phyloP scores from a whole-genome alignment of 1,140 invertebrate species.

The Ylistrum balloti region DNA sequence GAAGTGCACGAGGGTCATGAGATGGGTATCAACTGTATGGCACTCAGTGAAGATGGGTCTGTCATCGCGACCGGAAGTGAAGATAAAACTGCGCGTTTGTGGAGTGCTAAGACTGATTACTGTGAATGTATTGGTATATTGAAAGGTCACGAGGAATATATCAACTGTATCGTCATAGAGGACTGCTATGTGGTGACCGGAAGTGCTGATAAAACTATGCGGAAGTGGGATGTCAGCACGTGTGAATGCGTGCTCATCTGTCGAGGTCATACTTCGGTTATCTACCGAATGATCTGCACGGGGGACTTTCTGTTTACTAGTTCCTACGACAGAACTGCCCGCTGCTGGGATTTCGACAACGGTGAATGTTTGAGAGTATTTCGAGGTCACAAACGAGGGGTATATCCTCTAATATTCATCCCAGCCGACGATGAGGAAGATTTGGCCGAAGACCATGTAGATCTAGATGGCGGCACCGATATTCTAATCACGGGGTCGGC shows the following conservation, averaged over 20 bases:
- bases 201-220: conserved; percentile 84
- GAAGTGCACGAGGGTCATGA: conserved; percentile 82
- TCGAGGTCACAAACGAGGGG: conserved; percentile 84
- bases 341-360: conserved; percentile 84
- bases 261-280: conserved; percentile 83
- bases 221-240: conserved; percentile 85
- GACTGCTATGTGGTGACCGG: conserved; percentile 84
- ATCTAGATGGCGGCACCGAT: conserved; percentile 79
- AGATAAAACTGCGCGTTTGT: conserved; percentile 83
- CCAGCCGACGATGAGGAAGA: conserved; percentile 81
- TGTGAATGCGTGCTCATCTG: conserved; percentile 83
- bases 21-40: conserved; percentile 84
- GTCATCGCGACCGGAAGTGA: conserved; percentile 85
- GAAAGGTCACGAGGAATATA: conserved; percentile 83
- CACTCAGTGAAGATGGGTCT: conserved; percentile 84
- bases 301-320: conserved; percentile 85
- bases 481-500: conserved; percentile 84
- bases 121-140: conserved; percentile 85
- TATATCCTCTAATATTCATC: conserved; percentile 84
- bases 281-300: conserved; percentile 84
- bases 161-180: conserved; percentile 84
- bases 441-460: conserved; percentile 64
- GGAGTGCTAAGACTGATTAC: conserved; percentile 83
- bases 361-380: conserved; percentile 82
- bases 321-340: conserved; percentile 84